Conservation (phyloP, 2,113 vertebrate species). For the Abramis brama region DNA sequence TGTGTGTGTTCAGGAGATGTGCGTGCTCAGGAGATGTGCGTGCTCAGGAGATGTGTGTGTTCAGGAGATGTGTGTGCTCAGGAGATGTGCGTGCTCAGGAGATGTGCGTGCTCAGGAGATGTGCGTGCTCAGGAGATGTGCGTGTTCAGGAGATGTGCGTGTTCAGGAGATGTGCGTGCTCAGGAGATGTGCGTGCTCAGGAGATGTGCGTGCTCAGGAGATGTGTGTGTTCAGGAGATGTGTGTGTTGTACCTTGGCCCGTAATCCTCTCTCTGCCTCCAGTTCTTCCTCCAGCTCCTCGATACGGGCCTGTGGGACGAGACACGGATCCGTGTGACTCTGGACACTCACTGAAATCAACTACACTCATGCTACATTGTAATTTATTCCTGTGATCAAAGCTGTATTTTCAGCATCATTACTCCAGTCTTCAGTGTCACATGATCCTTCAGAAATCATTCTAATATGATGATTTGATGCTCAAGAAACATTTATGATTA, state of each 20-base stretch:
- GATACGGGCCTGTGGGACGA: constrained; percentile 71
- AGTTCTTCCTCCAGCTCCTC: constrained; percentile 84
- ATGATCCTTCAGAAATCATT: neutral
- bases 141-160: no score
- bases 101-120: no score
- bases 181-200: no score
- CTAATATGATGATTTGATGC: neutral
- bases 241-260: constrained; percentile 73
- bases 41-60: no score
- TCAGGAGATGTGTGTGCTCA: no score
- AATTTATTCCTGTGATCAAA: neutral
- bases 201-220: no score
- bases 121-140: no score
- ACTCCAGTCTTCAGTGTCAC: neutral
- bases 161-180: no score
- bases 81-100: no score
- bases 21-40: no score
- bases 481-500: neutral
- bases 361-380: neutral
- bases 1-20: no score
- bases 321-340: constrained; percentile 38
- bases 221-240: no score
- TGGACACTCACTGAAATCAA: constrained; percentile 10
- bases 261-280: constrained; percentile 76
- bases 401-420: neutral